A percentile compares a stretch with the other conserved stretches of the same genome.
Evolutionary conservation across 2,888 invertebrate genomes (phyloP).

Genomic region (Netelia fuscicornis): DNA sequence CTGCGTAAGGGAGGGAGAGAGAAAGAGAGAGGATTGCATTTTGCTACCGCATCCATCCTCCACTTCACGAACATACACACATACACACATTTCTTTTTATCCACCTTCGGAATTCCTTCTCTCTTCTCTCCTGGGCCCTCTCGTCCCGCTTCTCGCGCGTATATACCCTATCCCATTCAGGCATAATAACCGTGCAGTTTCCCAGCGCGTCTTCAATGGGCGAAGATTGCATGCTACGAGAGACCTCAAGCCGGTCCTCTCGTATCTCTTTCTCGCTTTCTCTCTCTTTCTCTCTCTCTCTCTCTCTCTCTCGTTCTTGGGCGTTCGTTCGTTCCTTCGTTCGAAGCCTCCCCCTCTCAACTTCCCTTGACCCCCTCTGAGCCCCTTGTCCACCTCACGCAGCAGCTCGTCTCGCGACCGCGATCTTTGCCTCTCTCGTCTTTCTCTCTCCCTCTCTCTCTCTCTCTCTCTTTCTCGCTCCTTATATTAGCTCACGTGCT

Average conservation of each 20-base stretch:
- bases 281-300: slow-evolving; percentile 68
- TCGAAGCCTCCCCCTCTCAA: slow-evolving; percentile 53
- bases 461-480: slow-evolving; percentile 38
- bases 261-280: slow-evolving; percentile 72
- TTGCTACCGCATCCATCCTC: slow-evolving; percentile 49
- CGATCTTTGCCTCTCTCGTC: slow-evolving; percentile 63
- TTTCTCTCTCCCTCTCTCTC: slow-evolving; percentile 49
- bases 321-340: slow-evolving; percentile 36
- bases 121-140: slow-evolving; percentile 57
- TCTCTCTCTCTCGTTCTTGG: slow-evolving; percentile 15
- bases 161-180: slow-evolving; percentile 81
- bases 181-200: slow-evolving; percentile 84
- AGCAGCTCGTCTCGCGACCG: slow-evolving; percentile 59
- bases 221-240: slow-evolving; percentile 84
- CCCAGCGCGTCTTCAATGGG: slow-evolving; percentile 84
- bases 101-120: slow-evolving; percentile 67
- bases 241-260: slow-evolving; percentile 79
- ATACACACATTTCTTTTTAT: slow-evolving; percentile 42
- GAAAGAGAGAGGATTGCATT: slow-evolving; percentile 41
- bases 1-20: slow-evolving; percentile 15
- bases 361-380: slow-evolving; percentile 62
- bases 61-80: slow-evolving; percentile 42
- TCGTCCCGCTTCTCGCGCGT: slow-evolving; percentile 71
- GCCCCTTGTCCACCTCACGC: slow-evolving; percentile 61
- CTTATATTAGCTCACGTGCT: slow-evolving; percentile 55